phyloP scores from a whole-genome alignment of 2,113 vertebrate genomes.

The Tinamus guttatus region DNA sequence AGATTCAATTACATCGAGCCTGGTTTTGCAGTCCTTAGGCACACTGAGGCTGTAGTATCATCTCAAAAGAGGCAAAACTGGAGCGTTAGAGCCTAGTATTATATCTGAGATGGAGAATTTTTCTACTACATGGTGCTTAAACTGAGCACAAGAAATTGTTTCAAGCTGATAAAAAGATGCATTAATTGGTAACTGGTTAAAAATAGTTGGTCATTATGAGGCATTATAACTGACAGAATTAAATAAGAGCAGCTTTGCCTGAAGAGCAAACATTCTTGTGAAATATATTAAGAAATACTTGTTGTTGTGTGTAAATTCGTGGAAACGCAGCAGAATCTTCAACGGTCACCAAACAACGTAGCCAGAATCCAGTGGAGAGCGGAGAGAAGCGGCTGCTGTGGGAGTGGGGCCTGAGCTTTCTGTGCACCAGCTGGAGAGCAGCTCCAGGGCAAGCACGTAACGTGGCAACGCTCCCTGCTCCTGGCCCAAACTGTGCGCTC shows the following conservation, averaged over 20 bases:
- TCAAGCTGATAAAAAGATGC: background rate
- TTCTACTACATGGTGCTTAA: background rate
- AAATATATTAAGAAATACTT: background rate
- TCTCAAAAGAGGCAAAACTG: slow-evolving; percentile 8
- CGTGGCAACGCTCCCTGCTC: background rate
- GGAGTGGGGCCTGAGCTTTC: background rate
- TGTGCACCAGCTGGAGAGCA: background rate
- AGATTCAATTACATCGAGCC: slow-evolving; percentile 53
- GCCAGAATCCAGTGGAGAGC: background rate
- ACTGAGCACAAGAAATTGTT: background rate
- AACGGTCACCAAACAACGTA: background rate
- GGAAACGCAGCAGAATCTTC: background rate
- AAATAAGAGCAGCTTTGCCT: background rate
- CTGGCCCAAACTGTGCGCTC: background rate
- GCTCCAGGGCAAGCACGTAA: background rate
- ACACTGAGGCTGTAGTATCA: background rate
- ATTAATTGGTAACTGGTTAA: background rate
- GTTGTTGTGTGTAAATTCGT: background rate
- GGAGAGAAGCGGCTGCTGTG: background rate
- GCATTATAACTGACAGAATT: background rate
- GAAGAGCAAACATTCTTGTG: background rate
- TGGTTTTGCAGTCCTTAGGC: slow-evolving; percentile 43
- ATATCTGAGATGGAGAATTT: background rate
- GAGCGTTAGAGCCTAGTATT: background rate
- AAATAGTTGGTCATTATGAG: background rate